Base-by-base conservation (phyloP, 2,113 vertebrate species). In the Cyprinodon brontotheroides region DNA sequence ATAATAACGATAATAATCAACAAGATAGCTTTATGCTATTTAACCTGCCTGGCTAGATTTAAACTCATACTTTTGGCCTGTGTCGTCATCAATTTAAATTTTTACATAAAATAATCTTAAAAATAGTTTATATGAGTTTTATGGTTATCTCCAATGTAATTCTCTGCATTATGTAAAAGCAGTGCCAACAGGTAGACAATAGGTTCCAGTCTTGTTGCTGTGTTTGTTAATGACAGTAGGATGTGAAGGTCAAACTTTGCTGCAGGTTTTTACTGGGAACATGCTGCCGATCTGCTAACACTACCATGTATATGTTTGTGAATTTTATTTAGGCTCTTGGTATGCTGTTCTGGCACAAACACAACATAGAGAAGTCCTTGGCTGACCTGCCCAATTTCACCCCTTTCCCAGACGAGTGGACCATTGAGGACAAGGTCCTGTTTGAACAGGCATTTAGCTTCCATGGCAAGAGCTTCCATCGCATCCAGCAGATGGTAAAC, bases 281-380 rank as follows among this genome's bases (percentile, higher is more conserved):
- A 17, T 40, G n/a, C 7, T 17, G 13, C 15, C 3, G 61, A 53
- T 77, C 38, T 71, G 41, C 50, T 57, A 20, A 57, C 50, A 57
- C 50, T 29, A 57, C 50, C 50, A 57, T 59, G 17, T 48, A n/a
- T 57, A 11, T 64, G 45, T 79, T 66, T 68, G 39, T 53, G 62
- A 68, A 57, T 70, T 57, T 29, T 57, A 0, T 50, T 4, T 92
- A 99, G 98, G 98, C 98, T 64, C 94, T 99, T 37, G 97, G 98
- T 77, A 99, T 99, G 98, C 93, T 99, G 71, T 99, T 99, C 93
- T 99, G 98, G 97, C 98, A 99, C 91, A 98, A 98, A 79, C 98
- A 99, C 93, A 97, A 98, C 92, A 98, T 99, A 53, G 98, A 99
- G 92, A 97, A 96, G 92, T 99, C 97, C 74, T 95, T 99, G 81